phyloP scores from a whole-genome alignment of 2,113 vertebrate species.

The Cynopterus brachyotis region DNA sequence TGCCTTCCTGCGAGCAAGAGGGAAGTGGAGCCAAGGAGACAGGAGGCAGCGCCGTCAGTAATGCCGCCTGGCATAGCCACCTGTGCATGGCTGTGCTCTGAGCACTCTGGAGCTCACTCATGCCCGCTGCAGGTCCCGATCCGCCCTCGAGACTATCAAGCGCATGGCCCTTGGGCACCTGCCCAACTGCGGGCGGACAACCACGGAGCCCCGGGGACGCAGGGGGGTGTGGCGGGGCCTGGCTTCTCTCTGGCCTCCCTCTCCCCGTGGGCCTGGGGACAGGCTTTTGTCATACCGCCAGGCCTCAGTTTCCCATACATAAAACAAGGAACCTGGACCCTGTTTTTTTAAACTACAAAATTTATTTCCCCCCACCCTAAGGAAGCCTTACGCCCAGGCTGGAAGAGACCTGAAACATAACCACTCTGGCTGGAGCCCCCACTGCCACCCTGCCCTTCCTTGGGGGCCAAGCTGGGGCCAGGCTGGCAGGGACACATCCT shows the following conservation, averaged over 20 bases:
- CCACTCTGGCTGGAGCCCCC: neutral
- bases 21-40: neutral
- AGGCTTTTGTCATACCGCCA: too few species aligned
- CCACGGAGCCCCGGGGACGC: fast-evolving
- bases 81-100: neutral
- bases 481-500: neutral
- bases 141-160: neutral
- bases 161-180: too few species aligned
- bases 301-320: neutral
- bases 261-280: fast-evolving
- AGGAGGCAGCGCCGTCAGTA: neutral
- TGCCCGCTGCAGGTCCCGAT: too few species aligned
- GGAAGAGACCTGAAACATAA: neutral
- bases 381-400: neutral
- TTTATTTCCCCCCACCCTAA: fast-evolving
- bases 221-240: fast-evolving
- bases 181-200: neutral
- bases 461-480: neutral
- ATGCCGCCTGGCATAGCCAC: too few species aligned
- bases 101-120: neutral
- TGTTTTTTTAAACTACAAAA: neutral
- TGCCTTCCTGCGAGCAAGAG: fast-evolving
- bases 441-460: fast-evolving
- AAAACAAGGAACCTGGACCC: neutral
- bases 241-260: too few species aligned